Conservation (phyloP, 1,140 invertebrate species). For the Trichonephila inaurata region DNA sequence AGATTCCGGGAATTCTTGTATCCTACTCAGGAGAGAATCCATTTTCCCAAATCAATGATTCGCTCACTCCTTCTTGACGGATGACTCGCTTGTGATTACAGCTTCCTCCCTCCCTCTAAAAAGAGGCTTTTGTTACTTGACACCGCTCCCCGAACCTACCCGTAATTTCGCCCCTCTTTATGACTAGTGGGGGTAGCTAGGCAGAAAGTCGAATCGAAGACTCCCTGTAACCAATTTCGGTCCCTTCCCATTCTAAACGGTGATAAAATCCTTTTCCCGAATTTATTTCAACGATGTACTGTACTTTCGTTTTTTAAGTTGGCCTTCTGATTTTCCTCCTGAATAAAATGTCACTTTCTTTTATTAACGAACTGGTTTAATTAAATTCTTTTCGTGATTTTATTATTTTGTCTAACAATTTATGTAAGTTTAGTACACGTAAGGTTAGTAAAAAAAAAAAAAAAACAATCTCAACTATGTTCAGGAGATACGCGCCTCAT, state of each 20-base stretch:
- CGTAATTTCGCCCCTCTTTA: constrained; percentile 67
- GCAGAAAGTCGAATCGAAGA: constrained; percentile 68
- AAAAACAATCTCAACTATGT: too few relatives aligned
- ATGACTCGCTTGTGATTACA: constrained; percentile 74
- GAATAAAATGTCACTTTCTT: background rate
- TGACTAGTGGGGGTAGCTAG: constrained; percentile 38
- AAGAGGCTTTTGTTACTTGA: constrained; percentile 73
- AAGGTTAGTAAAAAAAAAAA: too few relatives aligned
- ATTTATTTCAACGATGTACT: constrained; percentile 37
- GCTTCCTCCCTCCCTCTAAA: constrained; percentile 58
- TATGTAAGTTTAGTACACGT: too few relatives aligned
- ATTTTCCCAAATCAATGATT: constrained; percentile 72
- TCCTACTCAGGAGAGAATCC: constrained; percentile 56
- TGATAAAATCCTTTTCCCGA: constrained; percentile 46
- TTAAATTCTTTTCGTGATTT: background rate
- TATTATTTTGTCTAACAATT: too few relatives aligned
- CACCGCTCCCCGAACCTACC: constrained; percentile 20
- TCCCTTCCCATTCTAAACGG: background rate
- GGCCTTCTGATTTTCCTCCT: background rate
- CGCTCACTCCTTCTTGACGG: constrained; percentile 73
- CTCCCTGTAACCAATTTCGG: constrained; percentile 18
- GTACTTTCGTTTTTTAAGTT: constrained; percentile 11
- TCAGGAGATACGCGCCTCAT: too few relatives aligned
- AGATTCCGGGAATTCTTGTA: constrained; percentile 47
- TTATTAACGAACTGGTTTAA: background rate